Evolutionary conservation across 2,797 vertebrate genomes (phyloP).

Genomic region (Gouania willdenowi): DNA sequence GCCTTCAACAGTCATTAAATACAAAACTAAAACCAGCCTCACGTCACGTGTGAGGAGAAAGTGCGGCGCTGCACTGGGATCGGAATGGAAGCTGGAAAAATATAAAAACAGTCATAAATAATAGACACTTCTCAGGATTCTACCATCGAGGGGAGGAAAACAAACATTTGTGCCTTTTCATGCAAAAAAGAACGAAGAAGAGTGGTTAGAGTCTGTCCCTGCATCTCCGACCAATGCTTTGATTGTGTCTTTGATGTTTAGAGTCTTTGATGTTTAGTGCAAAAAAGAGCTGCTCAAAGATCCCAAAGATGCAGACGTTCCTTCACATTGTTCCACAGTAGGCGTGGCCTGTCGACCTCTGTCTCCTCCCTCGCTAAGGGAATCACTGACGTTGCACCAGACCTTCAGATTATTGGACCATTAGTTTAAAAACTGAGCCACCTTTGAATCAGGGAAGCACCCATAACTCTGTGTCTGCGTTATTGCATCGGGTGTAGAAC

Average conservation of each 20-base stretch:
- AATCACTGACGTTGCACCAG: slow-evolving; percentile 24
- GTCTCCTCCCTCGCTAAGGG: slow-evolving; percentile 9
- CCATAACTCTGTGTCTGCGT: too few relatives aligned
- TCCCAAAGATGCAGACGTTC: slow-evolving; percentile 22
- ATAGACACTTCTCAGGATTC: too few relatives aligned
- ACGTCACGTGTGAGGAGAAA: slow-evolving; percentile 55
- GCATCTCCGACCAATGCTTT: slow-evolving; percentile 45
- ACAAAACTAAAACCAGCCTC: slow-evolving; percentile 2
- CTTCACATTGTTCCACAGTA: slow-evolving; percentile 15
- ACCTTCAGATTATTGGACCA: too few relatives aligned
- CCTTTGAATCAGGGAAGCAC: too few relatives aligned
- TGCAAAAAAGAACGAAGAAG: slow-evolving; percentile 44
- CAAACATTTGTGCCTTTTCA: slow-evolving; percentile 56
- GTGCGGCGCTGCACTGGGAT: slow-evolving; percentile 58
- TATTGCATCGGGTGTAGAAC: too few relatives aligned
- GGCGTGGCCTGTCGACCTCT: slow-evolving; percentile 5
- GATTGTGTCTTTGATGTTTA: slow-evolving; percentile 74
- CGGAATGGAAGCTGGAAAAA: slow-evolving; percentile 27
- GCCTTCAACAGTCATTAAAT: slow-evolving; percentile 21
- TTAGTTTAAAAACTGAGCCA: too few relatives aligned
- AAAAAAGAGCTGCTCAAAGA: slow-evolving; percentile 56
- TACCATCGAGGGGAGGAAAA: too few relatives aligned
- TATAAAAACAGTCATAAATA: too few relatives aligned
- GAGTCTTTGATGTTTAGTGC: slow-evolving; percentile 75
- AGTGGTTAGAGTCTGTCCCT: slow-evolving; percentile 53